Evolutionary conservation across 2,113 vertebrate species (phyloP), one percentile per base, ranked within the genome.

Genomic region (Hipposideros armiger): DNA sequence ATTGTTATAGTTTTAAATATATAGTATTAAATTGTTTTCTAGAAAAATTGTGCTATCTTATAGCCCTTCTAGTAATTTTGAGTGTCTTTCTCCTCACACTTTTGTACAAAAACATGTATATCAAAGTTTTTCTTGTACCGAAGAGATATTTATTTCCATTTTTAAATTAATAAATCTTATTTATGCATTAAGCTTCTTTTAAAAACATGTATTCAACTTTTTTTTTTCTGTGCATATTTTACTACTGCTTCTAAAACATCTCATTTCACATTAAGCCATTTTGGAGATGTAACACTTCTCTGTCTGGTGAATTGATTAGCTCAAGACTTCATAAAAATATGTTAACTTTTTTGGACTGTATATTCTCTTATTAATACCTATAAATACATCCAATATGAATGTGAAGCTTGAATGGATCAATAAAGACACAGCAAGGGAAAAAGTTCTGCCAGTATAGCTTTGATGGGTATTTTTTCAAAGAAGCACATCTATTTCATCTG

Each of bases 291-390:
- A 85, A 32, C 4, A 52, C 28, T 58, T 62, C 16, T 85, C 8
- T 87, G 9, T 62, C 20, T 88, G 26, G 26, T 85, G n/a, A 95
- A 88, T 91, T 91, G 72, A 90, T 95, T 85, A 88, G 36, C 22
- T 95, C 28, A 67, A 87, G 72, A 5, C 20, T 90, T 94, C 77
- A 90, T 47, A 92, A 87, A 92, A 92, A 86, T 78, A 72, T 90
- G 42, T 50, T 64, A 64, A 85, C 26, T 92, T 64, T 81, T 88
- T 85, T 72, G n/a, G 72, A n/a, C 30, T 47, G 32, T 36, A 40
- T 86, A 42, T 70, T 88, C 40, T 90, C 93, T 97, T 94, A 94
- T 97, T 97, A 97, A 97, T 97, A 82, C 28, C 42, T 95, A 40
- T 85, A 94, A 89, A 91, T 78, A 73, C 9, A 88, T 88, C 36